Evolutionary conservation across 2,797 vertebrate species (phyloP).

Genomic region (Harpagifer antarcticus): DNA sequence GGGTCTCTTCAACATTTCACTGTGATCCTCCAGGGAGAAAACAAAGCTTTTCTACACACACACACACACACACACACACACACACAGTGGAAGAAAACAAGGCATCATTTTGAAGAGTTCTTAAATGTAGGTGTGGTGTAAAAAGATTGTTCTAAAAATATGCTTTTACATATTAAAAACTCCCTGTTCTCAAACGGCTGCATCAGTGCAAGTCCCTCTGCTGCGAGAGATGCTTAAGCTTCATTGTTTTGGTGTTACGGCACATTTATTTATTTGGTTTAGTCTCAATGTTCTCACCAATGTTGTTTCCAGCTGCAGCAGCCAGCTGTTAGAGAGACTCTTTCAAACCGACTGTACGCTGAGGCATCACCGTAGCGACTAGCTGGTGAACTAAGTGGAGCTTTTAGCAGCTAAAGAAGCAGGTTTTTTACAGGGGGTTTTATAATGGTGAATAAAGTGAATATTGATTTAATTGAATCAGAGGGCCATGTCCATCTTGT

Average conservation of each 20-base stretch:
- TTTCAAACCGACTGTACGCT: background rate
- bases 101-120: background rate
- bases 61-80: conserved; percentile 13
- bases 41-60: conserved; percentile 45
- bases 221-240: background rate
- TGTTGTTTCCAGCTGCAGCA: conserved; percentile 5
- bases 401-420: background rate
- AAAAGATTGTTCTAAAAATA: background rate
- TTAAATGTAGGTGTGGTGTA: background rate
- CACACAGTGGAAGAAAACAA: background rate
- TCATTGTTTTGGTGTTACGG: background rate
- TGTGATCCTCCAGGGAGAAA: conserved; percentile 33
- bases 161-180: background rate
- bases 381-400: background rate
- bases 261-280: background rate
- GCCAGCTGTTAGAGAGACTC: background rate
- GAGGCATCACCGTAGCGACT: background rate
- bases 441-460: too few relatives aligned
- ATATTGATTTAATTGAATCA: too few relatives aligned
- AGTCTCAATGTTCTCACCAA: background rate
- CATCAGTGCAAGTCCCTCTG: background rate
- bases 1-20: conserved; percentile 1
- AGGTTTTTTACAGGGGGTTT: too few relatives aligned
- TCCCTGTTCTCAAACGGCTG: background rate
- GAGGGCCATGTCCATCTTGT: too few relatives aligned